phyloP scores from a whole-genome alignment of 2,797 vertebrate genomes.

The Sebastes kiyomatsui region DNA sequence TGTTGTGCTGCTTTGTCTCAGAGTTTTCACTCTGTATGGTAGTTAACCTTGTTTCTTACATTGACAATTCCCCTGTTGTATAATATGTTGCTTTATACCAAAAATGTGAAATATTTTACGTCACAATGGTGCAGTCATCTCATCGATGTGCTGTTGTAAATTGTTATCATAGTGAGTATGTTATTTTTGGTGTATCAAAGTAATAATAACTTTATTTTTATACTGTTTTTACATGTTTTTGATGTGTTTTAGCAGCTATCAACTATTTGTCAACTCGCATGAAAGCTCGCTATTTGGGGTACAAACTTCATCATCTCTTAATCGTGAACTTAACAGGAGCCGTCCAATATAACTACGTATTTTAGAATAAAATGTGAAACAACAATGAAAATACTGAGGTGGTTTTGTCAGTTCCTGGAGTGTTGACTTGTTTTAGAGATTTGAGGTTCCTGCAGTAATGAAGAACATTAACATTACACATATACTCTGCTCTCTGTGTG shows the following conservation, averaged over 20 bases:
- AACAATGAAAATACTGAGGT: background rate
- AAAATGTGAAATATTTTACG: constrained; percentile 58
- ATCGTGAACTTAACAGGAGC: background rate
- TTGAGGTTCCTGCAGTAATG: constrained; percentile 19
- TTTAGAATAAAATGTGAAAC: background rate
- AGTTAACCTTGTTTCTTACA: background rate
- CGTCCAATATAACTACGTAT: background rate
- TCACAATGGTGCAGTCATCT: constrained; percentile 51
- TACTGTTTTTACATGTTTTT: constrained; percentile 68
- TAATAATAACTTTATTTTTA: constrained; percentile 80
- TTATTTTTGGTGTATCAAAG: constrained; percentile 53
- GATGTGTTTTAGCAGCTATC: constrained; percentile 41
- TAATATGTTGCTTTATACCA: constrained; percentile 59
- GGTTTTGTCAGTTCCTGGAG: background rate
- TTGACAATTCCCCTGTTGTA: constrained; percentile 18
- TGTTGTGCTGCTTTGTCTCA: constrained; percentile 14
- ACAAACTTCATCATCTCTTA: constrained; percentile 25
- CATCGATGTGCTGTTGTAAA: constrained; percentile 46
- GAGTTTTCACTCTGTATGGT: constrained; percentile 4
- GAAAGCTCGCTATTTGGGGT: background rate
- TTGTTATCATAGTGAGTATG: constrained; percentile 24
- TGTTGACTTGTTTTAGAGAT: constrained; percentile 12
- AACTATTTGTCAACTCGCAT: background rate
- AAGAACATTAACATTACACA: constrained; percentile 49
- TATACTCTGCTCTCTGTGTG: constrained; percentile 75